A percentile compares a stretch with the other conserved stretches of the same genome.
phyloP scores from a whole-genome alignment of 1,140 invertebrate species.

The Psilanteris sp. region DNA sequence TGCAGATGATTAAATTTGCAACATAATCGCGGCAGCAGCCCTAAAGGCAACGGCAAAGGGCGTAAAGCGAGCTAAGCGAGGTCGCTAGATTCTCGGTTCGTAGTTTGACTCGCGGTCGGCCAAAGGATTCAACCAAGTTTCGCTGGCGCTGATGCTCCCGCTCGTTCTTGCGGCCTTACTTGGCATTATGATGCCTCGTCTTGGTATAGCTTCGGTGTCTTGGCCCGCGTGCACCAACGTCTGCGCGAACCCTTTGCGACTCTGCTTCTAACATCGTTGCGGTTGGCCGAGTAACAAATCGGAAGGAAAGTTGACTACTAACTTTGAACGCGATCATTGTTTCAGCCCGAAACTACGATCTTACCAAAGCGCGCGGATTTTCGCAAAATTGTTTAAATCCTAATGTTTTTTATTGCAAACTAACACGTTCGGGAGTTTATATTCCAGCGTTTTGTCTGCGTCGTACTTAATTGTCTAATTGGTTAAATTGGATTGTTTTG shows the following conservation, averaged over 20 bases:
- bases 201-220: constrained; percentile 55
- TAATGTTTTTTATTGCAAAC: no score
- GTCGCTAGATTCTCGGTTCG: constrained; percentile 66
- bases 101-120: constrained; percentile 73
- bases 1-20: constrained; percentile 82
- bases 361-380: constrained; percentile 21
- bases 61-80: constrained; percentile 63
- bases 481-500: no score
- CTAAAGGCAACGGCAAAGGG: constrained; percentile 74
- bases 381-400: no score
- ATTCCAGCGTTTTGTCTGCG: no score
- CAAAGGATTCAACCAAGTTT: constrained; percentile 69
- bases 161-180: constrained; percentile 56
- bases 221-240: constrained; percentile 39
- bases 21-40: constrained; percentile 78
- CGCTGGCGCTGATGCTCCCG: constrained; percentile 38
- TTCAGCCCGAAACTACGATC: constrained; percentile 11
- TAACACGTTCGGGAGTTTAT: no score
- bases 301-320: constrained; percentile 58
- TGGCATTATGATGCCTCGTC: constrained; percentile 53
- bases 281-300: constrained; percentile 60
- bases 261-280: constrained; percentile 52
- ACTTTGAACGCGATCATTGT: constrained; percentile 51
- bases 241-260: constrained; percentile 48
- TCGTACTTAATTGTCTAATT: no score